Evolutionary conservation across 2,797 vertebrate genomes (phyloP).

Genomic region (Clarias pachynema): DNA sequence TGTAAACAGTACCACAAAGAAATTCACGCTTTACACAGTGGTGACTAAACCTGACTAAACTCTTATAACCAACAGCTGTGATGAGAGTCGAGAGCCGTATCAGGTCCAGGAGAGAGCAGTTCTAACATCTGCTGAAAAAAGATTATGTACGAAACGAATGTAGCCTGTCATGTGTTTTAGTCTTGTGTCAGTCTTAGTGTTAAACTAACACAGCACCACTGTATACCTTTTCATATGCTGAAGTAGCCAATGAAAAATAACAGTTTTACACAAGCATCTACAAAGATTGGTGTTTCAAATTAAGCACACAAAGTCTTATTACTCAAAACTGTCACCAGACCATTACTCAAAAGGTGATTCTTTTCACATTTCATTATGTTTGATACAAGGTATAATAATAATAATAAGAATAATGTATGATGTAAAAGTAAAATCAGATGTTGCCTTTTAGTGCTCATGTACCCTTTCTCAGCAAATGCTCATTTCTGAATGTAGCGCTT

Average conservation of each 20-base stretch:
- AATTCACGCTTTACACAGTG: background rate
- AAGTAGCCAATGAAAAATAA: background rate
- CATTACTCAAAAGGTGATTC: background rate
- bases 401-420: too few relatives aligned
- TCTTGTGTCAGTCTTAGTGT: background rate
- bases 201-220: background rate
- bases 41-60: background rate
- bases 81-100: background rate
- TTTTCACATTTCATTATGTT: background rate
- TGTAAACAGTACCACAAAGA: background rate
- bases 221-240: background rate
- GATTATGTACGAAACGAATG: background rate
- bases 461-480: too few relatives aligned
- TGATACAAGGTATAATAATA: too few relatives aligned
- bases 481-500: too few relatives aligned
- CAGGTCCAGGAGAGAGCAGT: background rate
- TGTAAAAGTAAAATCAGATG: background rate
- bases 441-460: background rate
- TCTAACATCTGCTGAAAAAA: background rate
- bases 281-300: background rate
- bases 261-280: background rate
- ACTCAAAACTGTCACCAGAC: background rate
- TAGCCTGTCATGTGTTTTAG: background rate
- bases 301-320: background rate
- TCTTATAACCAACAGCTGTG: background rate